Conservation (phyloP, 2,113 vertebrate species). For the Larimichthys polyactis region DNA sequence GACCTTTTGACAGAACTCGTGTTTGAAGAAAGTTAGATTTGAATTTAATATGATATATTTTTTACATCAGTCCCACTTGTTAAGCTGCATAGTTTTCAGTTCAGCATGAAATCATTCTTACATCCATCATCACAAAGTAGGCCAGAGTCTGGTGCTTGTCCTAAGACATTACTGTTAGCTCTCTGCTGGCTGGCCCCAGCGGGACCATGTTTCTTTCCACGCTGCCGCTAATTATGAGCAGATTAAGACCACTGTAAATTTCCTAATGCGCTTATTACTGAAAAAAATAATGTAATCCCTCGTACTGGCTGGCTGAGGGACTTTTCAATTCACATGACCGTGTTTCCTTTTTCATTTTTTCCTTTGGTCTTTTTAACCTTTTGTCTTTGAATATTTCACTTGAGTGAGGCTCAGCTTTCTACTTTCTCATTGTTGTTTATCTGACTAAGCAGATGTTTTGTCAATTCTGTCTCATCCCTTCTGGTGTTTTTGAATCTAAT, state of each 20-base stretch:
- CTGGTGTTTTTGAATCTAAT: constrained; percentile 1
- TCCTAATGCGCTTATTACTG: constrained; percentile 77
- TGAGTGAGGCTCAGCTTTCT: neutral
- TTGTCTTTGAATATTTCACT: constrained; percentile 25
- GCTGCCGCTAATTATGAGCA: constrained; percentile 76
- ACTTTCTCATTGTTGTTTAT: neutral
- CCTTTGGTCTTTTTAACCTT: constrained; percentile 28
- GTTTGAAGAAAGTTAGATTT: neutral
- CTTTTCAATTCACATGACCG: constrained; percentile 68
- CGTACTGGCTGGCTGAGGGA: constrained; percentile 35
- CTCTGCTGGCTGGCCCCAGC: constrained; percentile 62
- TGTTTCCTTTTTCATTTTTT: constrained; percentile 34
- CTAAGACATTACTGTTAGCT: constrained; percentile 45
- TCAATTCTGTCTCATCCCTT: neutral
- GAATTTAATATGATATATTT: neutral
- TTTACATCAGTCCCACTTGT: neutral
- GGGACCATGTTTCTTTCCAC: constrained; percentile 69
- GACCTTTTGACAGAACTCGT: neutral
- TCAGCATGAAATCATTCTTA: neutral
- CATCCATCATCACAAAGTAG: constrained; percentile 41
- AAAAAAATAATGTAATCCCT: constrained; percentile 70
- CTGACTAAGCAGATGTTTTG: neutral
- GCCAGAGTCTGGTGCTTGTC: constrained; percentile 46
- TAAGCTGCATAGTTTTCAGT: neutral
- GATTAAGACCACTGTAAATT: constrained; percentile 78